phyloP scores from a whole-genome alignment of 2,888 invertebrate genomes.

The Nineta flava region DNA sequence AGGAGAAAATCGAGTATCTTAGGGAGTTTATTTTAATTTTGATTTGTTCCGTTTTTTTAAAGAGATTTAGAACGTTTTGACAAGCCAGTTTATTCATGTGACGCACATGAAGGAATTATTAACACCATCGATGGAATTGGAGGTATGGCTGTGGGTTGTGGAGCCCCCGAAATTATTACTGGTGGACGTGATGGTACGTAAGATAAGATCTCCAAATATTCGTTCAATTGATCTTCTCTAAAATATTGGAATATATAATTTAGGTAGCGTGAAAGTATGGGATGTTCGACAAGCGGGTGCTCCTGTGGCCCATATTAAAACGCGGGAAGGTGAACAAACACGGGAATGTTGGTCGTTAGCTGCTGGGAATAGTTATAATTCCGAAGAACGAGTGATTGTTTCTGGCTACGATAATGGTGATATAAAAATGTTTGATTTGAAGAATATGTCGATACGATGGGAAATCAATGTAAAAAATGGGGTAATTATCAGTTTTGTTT shows the following conservation, averaged over 20 bases:
- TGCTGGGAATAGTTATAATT: constrained; percentile 82
- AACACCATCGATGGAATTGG: constrained; percentile 86
- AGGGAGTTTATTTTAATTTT: background rate
- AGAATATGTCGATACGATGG: constrained; percentile 71
- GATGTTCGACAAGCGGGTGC: constrained; percentile 77
- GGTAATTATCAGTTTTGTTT: constrained; percentile 31
- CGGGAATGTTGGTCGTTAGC: constrained; percentile 90
- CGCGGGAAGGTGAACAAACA: constrained; percentile 46
- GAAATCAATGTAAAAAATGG: constrained; percentile 88
- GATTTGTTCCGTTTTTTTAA: constrained; percentile 14
- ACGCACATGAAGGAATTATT: constrained; percentile 70
- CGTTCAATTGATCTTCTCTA: background rate
- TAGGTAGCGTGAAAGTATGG: constrained; percentile 85
- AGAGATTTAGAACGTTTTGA: constrained; percentile 68
- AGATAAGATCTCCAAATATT: background rate
- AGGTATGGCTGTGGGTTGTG: constrained; percentile 61
- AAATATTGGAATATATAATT: background rate
- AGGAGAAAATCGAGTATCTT: background rate
- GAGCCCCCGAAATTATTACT: constrained; percentile 89
- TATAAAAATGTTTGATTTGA: constrained; percentile 81
- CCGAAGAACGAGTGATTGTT: constrained; percentile 68
- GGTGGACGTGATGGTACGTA: constrained; percentile 78
- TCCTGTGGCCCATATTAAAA: constrained; percentile 82
- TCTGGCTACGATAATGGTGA: constrained; percentile 97
- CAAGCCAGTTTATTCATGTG: constrained; percentile 59